Percentiles rank a stretch among this genome's conserved stretches.
Evolutionary conservation across 2,113 vertebrate species (phyloP).

Genomic region (Calyptomena viridis): DNA sequence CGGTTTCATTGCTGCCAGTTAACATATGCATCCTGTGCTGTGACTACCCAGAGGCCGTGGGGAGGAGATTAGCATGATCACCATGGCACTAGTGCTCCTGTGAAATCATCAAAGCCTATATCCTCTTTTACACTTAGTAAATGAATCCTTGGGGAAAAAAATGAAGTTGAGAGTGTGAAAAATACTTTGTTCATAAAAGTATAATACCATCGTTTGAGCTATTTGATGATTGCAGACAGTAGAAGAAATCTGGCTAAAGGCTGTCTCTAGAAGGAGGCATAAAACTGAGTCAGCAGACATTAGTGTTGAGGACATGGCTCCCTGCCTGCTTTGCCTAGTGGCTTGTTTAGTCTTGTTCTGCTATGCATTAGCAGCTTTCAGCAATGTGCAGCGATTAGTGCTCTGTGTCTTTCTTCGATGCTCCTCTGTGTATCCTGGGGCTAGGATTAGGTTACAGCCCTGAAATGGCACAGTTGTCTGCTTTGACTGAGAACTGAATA

Average conservation of each 20-base stretch:
- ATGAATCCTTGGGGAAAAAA: background rate
- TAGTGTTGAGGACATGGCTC: background rate
- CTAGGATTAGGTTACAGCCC: background rate
- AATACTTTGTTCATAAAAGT: background rate
- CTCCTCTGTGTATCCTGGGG: background rate
- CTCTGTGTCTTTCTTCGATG: background rate
- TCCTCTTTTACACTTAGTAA: background rate
- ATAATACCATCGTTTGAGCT: background rate
- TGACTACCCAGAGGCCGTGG: background rate
- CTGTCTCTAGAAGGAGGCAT: background rate
- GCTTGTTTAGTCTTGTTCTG: constrained; percentile 47
- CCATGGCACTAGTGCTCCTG: background rate
- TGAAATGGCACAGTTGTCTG: background rate
- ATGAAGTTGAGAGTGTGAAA: background rate
- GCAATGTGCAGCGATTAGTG: background rate
- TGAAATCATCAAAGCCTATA: background rate
- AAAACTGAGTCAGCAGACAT: background rate
- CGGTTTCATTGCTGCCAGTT: background rate
- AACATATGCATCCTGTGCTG: background rate
- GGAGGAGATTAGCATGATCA: background rate
- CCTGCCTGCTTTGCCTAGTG: background rate
- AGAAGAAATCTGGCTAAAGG: background rate
- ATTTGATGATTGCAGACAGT: background rate
- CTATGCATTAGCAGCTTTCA: background rate
- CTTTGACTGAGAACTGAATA: constrained; percentile 3